These are phyloP conservation scores for Drosophila neotestacea DNA, from an alignment of 2,888 invertebrate genomes.

Conservation along the genomic window DNA sequence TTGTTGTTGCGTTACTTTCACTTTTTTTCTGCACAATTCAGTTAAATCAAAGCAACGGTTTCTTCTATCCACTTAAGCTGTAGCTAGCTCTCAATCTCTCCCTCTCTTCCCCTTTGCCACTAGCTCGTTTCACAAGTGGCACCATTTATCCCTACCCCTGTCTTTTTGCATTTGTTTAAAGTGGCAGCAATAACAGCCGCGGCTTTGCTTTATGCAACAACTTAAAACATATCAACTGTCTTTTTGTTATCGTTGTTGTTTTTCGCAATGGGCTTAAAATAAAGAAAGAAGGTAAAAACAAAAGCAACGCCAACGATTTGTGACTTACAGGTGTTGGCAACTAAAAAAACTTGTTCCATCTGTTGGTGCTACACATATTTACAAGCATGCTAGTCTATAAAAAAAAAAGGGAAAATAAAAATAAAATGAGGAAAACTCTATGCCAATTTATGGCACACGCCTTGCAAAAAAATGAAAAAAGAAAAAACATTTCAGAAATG, in stretches of 20 bases:
- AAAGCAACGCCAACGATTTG: constrained; percentile 67
- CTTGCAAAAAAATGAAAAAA: constrained; percentile 16
- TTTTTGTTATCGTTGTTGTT: constrained; percentile 47
- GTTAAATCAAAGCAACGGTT: constrained; percentile 70
- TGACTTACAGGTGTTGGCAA: constrained; percentile 79
- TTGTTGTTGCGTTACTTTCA: constrained; percentile 72
- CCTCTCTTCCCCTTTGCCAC: not conserved
- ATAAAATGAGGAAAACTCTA: constrained; percentile 45
- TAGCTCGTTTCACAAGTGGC: constrained; percentile 1
- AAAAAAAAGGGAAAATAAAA: constrained; percentile 14
- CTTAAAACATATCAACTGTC: constrained; percentile 73
- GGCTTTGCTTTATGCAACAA: constrained; percentile 73
- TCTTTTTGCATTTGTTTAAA: constrained; percentile 57
- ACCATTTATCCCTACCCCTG: constrained; percentile 6
- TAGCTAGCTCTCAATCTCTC: constrained; percentile 23
- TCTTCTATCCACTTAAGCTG: constrained; percentile 62
- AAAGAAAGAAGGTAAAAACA: constrained; percentile 24
- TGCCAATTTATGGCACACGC: constrained; percentile 57
- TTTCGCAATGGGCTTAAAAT: constrained; percentile 30
- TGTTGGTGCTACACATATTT: constrained; percentile 30
- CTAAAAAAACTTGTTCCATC: constrained; percentile 35
- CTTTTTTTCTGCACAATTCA: constrained; percentile 64
- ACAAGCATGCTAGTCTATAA: constrained; percentile 17
- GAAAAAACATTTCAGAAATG: constrained; percentile 39
- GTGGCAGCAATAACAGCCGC: constrained; percentile 44